Evolutionary conservation across 92 coral and sea anemone genomes (phyloP), one percentile per base, ranked within the genome.

Genomic region (Epizoanthus illoricatus): DNA sequence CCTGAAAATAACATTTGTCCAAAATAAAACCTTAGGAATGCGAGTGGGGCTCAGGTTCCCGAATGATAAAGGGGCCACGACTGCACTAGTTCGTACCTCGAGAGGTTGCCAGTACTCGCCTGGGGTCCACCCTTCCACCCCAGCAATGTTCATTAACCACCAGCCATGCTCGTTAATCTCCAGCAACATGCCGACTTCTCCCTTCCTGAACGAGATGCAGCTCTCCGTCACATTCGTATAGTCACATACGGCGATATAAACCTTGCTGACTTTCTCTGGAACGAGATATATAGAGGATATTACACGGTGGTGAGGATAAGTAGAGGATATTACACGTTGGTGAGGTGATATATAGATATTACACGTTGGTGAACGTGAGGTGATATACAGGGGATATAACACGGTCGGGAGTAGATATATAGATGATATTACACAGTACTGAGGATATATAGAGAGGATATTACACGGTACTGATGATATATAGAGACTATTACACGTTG

Each of bases 131-230:
- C 95, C 95, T 42, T 86, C 90, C 57, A 89, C 85, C 45, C 91
- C 95, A 60, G 90, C 92, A 4, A 91, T 85, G 79, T 71, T 87
- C 88, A 91, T 91, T 52, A 86, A 82, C 95, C 95, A 91, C 95
- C 95, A 91, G 17, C 95, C 92, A 7, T 69, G 72, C 20, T 80
- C 73, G 19, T 71, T 85, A 60, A 84, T 45, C 72, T 89, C 92
- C 0, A 91, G 67, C 65, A 91, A 63, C 21, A 86, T 87, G 52
- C 90, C 95, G 39, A 84, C 81, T 41, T 91, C 95, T 24, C 92
- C 95, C 84, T 89, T 89, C 11, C 85, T 88, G 63, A 91, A 84
- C 12, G 84, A 54, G 24, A 91, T 80, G 33, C 90, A 89, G 58
- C 86, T 90, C 60, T 81, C 72, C 47, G 83, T 85, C 71, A 79